Evolutionary conservation across 37 sponge, comb jelly and placozoan species (phyloP).

Genomic region (Amphimedon queenslandica): DNA sequence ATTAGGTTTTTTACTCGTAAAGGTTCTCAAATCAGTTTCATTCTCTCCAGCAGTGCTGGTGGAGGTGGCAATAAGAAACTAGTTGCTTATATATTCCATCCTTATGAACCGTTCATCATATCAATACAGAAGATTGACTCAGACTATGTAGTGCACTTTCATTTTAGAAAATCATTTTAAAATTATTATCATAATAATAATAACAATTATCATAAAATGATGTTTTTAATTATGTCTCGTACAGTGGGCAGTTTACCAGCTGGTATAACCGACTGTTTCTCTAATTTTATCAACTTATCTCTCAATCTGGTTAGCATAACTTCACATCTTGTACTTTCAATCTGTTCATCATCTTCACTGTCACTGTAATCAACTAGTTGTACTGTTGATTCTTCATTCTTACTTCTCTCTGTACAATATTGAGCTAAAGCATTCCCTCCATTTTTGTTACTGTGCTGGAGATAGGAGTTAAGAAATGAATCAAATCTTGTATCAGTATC

Average conservation of each 20-base stretch:
- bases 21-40: constrained; percentile 35
- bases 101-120: constrained; percentile 85
- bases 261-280: not conserved
- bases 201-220: not conserved
- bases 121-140: constrained; percentile 77
- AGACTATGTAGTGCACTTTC: constrained; percentile 77
- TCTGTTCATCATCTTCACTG: not conserved
- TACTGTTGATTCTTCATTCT: too few species aligned
- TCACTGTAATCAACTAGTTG: not conserved
- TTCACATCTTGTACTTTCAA: not conserved
- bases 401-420: not conserved
- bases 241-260: not conserved
- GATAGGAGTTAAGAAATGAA: constrained; percentile 25
- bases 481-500: constrained; percentile 37
- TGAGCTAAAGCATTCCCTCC: too few species aligned
- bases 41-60: constrained; percentile 26
- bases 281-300: not conserved
- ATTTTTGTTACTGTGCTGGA: constrained; percentile 5
- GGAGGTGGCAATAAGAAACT: constrained; percentile 11
- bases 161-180: constrained; percentile 58
- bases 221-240: not conserved
- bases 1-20: constrained; percentile 61
- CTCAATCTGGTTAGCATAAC: too few species aligned
- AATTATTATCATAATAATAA: not conserved
- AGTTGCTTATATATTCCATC: constrained; percentile 92